Evolutionary conservation across 2,113 vertebrate genomes (phyloP).

Genomic region (Neotragus moschatus): DNA sequence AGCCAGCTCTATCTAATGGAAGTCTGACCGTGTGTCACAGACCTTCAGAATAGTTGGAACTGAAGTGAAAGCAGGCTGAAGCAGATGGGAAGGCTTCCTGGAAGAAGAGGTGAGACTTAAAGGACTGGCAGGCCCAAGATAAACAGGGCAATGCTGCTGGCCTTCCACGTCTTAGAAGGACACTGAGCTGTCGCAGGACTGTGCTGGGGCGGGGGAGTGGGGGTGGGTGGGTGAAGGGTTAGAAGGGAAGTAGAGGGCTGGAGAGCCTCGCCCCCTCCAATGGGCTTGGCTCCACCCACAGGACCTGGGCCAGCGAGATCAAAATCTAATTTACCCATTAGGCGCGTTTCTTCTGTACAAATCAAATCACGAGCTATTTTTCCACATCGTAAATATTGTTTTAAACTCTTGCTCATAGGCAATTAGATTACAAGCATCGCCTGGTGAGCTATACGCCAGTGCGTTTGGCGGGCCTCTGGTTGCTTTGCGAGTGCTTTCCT

Average conservation of each 20-base stretch:
- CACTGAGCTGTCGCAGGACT: neutral
- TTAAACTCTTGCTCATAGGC: slow-evolving; percentile 76
- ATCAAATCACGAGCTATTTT: slow-evolving; percentile 77
- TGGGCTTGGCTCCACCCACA: slow-evolving; percentile 21
- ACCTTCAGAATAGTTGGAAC: neutral
- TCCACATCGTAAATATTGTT: slow-evolving; percentile 75
- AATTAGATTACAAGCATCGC: slow-evolving; percentile 76
- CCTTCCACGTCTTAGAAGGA: neutral
- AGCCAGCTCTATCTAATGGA: neutral
- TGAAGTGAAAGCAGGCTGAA: neutral
- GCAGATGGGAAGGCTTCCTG: neutral
- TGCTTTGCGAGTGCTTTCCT: slow-evolving; percentile 59
- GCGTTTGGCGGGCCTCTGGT: slow-evolving; percentile 42
- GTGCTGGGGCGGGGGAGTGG: accelerated
- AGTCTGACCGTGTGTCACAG: neutral
- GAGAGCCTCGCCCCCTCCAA: neutral
- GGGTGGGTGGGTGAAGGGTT: accelerated
- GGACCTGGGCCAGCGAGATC: slow-evolving; percentile 57
- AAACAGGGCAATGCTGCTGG: neutral
- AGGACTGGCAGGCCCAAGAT: neutral
- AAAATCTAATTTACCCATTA: slow-evolving; percentile 77
- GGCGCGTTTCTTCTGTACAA: slow-evolving; percentile 73
- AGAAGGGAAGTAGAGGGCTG: neutral
- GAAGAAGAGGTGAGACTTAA: neutral
- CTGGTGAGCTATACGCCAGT: slow-evolving; percentile 56